phyloP scores from a whole-genome alignment of 2,888 invertebrate genomes.

The Melikaiella ostensackeni region DNA sequence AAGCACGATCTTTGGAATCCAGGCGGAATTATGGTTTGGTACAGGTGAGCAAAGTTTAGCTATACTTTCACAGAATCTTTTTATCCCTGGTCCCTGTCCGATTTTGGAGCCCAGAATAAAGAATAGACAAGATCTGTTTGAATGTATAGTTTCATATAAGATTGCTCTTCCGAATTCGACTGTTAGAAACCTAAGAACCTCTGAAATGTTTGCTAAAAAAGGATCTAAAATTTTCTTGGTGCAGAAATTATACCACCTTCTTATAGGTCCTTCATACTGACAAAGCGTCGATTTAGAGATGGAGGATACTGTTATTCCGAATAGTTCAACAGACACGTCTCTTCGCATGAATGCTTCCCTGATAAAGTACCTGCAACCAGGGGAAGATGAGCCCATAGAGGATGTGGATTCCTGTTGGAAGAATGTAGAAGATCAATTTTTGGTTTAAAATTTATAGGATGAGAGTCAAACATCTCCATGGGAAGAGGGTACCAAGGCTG shows the following conservation, averaged over 20 bases:
- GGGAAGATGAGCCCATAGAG: neutral
- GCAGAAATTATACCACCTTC: conserved; percentile 53
- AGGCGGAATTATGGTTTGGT: no score
- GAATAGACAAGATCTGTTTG: no score
- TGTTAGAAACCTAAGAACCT: no score
- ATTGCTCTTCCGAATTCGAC: no score
- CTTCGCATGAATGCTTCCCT: neutral
- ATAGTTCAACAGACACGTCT: neutral
- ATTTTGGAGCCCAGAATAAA: no score
- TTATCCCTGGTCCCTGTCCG: no score
- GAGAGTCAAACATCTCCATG: neutral
- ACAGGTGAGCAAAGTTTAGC: neutral
- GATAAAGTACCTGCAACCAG: no score
- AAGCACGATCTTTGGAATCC: no score
- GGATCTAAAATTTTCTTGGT: conserved; percentile 8
- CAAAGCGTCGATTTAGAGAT: conserved; percentile 19
- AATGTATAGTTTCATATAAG: no score
- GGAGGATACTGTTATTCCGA: no score
- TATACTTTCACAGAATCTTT: conserved; percentile 4
- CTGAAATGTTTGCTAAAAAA: no score
- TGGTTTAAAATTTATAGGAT: neutral
- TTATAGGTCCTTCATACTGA: conserved; percentile 39
- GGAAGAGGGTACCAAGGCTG: conserved; percentile 23
- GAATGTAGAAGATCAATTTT: neutral
- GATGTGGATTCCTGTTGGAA: no score